phyloP scores from a whole-genome alignment of 2,888 invertebrate species.

The Falcaria lacertinaria region DNA sequence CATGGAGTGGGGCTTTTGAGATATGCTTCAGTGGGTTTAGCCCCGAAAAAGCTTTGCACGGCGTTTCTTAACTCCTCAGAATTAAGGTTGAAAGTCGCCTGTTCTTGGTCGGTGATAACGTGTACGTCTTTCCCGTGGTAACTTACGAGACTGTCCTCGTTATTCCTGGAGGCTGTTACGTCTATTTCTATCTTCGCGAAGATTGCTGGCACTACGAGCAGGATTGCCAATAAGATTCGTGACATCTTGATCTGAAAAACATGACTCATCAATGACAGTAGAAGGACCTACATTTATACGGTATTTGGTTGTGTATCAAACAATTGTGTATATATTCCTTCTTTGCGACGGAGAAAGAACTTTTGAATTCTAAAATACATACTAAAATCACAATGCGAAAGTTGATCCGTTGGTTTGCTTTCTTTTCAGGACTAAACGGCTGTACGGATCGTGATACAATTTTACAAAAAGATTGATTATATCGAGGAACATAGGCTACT shows the following conservation, averaged over 20 bases:
- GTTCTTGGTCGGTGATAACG: constrained; percentile 32
- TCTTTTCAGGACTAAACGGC: too few species aligned
- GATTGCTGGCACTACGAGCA: constrained; percentile 22
- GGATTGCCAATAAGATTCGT: constrained; percentile 8
- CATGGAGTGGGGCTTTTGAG: constrained; percentile 43
- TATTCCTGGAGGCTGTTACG: constrained; percentile 20
- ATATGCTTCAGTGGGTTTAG: constrained; percentile 28
- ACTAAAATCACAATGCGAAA: too few species aligned
- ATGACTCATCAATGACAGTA: too few species aligned
- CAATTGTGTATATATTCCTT: too few species aligned
- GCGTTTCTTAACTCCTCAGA: constrained; percentile 32
- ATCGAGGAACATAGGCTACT: too few species aligned
- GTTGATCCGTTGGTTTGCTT: too few species aligned
- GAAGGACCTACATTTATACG: too few species aligned
- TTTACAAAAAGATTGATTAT: too few species aligned
- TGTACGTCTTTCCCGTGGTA: constrained; percentile 23
- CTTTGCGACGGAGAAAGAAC: too few species aligned
- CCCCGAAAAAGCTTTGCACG: constrained; percentile 24
- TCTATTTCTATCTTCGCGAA: constrained; percentile 33
- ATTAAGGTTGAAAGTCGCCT: constrained; percentile 26
- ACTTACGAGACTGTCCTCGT: constrained; percentile 13
- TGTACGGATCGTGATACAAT: too few species aligned
- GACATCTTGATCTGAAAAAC: constrained; percentile 10
- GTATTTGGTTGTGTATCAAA: too few species aligned
- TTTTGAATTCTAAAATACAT: too few species aligned